Evolutionary conservation across 2,797 vertebrate genomes (phyloP).

Genomic region (Artibeus jamaicensis): DNA sequence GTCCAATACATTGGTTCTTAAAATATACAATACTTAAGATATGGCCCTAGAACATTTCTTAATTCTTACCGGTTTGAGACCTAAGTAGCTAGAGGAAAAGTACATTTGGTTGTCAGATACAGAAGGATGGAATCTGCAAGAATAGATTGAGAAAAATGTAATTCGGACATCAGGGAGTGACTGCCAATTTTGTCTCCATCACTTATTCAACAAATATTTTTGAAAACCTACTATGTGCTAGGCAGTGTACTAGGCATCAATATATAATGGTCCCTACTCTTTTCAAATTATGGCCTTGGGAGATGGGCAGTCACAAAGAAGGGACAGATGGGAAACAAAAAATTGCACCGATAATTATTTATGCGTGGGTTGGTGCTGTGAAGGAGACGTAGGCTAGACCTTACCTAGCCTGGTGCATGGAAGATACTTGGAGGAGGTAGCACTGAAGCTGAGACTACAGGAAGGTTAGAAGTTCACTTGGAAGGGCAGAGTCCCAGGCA

Average conservation of each 20-base stretch:
- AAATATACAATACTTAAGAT: not conserved
- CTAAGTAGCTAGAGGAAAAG: not conserved
- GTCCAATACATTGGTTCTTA: constrained; percentile 22
- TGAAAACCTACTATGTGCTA: not conserved
- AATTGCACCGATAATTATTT: not conserved
- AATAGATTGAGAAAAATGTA: not conserved
- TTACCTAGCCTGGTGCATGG: not conserved
- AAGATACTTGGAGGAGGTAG: not conserved
- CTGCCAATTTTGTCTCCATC: not conserved
- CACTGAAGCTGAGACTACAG: not conserved
- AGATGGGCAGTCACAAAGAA: not conserved
- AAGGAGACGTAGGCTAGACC: not conserved
- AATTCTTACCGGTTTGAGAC: not conserved
- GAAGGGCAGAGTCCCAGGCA: not conserved
- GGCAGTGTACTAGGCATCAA: not conserved
- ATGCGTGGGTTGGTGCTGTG: not conserved
- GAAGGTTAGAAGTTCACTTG: not conserved
- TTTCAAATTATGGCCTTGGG: not conserved
- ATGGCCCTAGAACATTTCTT: not conserved
- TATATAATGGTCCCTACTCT: not conserved
- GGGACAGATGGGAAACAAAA: not conserved
- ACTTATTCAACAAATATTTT: not conserved
- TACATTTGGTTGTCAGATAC: not conserved
- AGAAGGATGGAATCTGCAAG: not conserved
- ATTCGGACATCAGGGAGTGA: not conserved